A percentile compares a stretch with the other conserved stretches of the same genome.
These are phyloP conservation scores for Loripinus fragilis DNA, from an alignment of 2,888 invertebrate species.

Conservation along the genomic window DNA sequence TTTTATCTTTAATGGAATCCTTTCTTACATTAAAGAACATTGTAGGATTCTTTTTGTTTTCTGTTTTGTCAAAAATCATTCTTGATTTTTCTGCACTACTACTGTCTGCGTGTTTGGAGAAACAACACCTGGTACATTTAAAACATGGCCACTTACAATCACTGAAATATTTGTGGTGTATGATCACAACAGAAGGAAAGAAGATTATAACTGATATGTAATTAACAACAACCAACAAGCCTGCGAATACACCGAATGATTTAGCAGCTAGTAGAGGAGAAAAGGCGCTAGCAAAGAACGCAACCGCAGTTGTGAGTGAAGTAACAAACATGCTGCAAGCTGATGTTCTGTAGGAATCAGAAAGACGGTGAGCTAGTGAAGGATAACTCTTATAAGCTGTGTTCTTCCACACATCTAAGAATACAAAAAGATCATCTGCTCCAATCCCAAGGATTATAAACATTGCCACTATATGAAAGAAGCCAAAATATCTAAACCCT, in stretches of 20 bases:
- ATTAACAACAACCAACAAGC: constrained; percentile 69
- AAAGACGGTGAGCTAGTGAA: constrained; percentile 63
- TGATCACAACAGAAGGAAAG: constrained; percentile 66
- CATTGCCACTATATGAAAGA: constrained; percentile 70
- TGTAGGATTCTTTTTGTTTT: neutral
- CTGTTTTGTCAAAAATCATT: neutral
- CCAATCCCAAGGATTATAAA: constrained; percentile 74
- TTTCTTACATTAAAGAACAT: neutral
- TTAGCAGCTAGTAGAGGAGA: constrained; percentile 73
- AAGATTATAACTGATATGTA: constrained; percentile 73
- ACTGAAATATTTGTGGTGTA: constrained; percentile 67
- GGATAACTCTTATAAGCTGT: constrained; percentile 55
- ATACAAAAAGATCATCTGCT: constrained; percentile 72
- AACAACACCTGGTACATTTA: neutral
- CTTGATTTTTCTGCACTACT: neutral
- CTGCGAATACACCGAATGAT: constrained; percentile 77
- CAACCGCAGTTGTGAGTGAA: constrained; percentile 70
- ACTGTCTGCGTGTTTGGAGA: neutral
- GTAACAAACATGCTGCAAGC: constrained; percentile 72
- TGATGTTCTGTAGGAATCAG: constrained; percentile 66
- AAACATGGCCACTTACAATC: constrained; percentile 58
- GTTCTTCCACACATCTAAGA: constrained; percentile 71
- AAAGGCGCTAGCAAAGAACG: constrained; percentile 71
- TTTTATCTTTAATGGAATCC: no score
- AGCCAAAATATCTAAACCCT: constrained; percentile 69